These are phyloP conservation scores for Halesus radiatus DNA, from an alignment of 1,140 invertebrate species.

Conservation along the genomic window DNA sequence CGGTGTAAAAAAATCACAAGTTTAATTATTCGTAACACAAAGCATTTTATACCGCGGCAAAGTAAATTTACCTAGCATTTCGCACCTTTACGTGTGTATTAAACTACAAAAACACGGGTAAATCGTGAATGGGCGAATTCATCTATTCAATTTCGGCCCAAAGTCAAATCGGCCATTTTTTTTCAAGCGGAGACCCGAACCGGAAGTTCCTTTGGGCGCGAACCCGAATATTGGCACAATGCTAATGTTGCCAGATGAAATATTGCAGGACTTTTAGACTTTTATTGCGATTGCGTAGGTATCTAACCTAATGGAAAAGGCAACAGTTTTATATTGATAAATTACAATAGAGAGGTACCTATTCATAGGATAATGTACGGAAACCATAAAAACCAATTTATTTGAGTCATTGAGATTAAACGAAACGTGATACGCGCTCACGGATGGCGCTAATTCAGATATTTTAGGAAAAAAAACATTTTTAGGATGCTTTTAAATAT, in stretches of 20 bases:
- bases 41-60: constrained; percentile 38
- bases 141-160: constrained; percentile 16
- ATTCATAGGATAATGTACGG: too few species aligned
- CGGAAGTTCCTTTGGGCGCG: constrained; percentile 37
- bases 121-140: constrained; percentile 40
- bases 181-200: constrained; percentile 30
- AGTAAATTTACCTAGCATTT: constrained; percentile 47
- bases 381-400: too few species aligned
- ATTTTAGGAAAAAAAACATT: too few species aligned
- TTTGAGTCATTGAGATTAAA: too few species aligned
- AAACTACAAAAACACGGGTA: constrained; percentile 42
- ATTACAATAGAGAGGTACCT: not conserved
- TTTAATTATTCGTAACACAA: constrained; percentile 45
- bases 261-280: not conserved
- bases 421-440: too few species aligned
- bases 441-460: too few species aligned
- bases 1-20: constrained; percentile 9
- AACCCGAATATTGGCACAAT: constrained; percentile 11
- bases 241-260: constrained; percentile 24
- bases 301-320: not conserved
- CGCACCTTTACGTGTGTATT: constrained; percentile 40
- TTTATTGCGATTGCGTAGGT: not conserved
- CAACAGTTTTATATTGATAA: not conserved
- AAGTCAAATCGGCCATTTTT: constrained; percentile 40
- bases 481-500: too few species aligned